Conservation (phyloP, 2,888 invertebrate genomes). For the Andrena chrysosceles region DNA sequence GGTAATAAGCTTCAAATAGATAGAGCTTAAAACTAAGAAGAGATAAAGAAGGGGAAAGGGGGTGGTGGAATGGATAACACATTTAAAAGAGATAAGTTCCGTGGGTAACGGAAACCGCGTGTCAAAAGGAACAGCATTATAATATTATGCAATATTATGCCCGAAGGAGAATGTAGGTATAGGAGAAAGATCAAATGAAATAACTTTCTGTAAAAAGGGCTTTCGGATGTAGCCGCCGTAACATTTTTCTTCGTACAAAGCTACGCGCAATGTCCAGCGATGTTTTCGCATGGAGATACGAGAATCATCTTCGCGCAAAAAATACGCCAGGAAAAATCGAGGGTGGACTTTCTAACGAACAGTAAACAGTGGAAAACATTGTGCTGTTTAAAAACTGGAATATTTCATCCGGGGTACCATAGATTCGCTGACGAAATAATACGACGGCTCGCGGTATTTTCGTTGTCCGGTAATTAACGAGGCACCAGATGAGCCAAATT, state of each 20-base stretch:
- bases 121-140: too few relatives aligned
- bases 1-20: too few relatives aligned
- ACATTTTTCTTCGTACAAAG: background rate
- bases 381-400: background rate
- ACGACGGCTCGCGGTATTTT: background rate
- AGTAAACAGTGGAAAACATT: background rate
- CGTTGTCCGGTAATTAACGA: conserved; percentile 9
- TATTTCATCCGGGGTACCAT: background rate
- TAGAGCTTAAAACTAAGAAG: too few relatives aligned
- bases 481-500: background rate
- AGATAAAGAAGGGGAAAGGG: too few relatives aligned
- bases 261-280: background rate
- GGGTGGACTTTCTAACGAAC: background rate
- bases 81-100: too few relatives aligned
- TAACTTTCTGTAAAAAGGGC: too few relatives aligned
- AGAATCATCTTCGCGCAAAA: background rate
- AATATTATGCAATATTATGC: too few relatives aligned
- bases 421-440: background rate
- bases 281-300: background rate
- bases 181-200: too few relatives aligned
- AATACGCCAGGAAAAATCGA: background rate
- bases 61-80: too few relatives aligned
- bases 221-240: too few relatives aligned
- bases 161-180: too few relatives aligned
- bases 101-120: too few relatives aligned